Percentiles rank a stretch among this genome's conserved stretches.
These are phyloP conservation scores for Tolypeutes matacus DNA, from an alignment of 2,797 vertebrate species.

Conservation along the genomic window DNA sequence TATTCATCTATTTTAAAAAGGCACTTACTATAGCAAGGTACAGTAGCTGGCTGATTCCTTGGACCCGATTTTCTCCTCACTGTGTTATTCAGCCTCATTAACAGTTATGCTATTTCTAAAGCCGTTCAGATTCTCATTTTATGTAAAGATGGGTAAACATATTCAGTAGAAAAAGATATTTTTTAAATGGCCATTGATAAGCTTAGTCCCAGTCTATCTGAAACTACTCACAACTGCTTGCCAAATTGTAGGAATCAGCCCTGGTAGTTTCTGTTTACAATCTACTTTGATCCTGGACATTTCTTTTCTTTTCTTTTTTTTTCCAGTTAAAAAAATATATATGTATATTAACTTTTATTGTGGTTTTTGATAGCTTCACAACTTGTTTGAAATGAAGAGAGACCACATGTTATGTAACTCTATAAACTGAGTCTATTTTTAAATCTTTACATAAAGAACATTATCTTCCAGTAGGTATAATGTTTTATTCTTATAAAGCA, in stretches of 20 bases:
- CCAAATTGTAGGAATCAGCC: not conserved
- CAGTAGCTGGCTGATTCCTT: not conserved
- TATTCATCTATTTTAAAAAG: not conserved
- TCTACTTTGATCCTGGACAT: not conserved
- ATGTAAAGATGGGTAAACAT: not conserved
- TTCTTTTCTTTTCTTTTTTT: not conserved
- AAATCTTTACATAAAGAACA: constrained; percentile 79
- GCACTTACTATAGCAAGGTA: not conserved
- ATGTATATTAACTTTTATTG: no score
- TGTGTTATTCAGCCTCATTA: not conserved
- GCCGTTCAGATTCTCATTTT: constrained; percentile 44
- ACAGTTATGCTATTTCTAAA: constrained; percentile 51
- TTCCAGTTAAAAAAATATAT: no score
- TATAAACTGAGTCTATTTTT: constrained; percentile 78
- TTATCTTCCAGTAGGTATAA: constrained; percentile 65
- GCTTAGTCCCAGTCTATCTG: not conserved
- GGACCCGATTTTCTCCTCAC: not conserved
- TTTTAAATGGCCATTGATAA: not conserved
- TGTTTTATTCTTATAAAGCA: constrained; percentile 82
- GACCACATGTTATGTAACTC: constrained; percentile 80
- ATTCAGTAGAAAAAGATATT: not conserved
- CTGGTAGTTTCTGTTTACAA: not conserved
- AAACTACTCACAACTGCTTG: not conserved
- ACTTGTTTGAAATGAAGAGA: constrained; percentile 77
- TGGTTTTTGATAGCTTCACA: constrained; percentile 69